These are phyloP conservation scores for Epinephelus awoara DNA, from an alignment of 2,797 vertebrate species.

Conservation along the genomic window DNA sequence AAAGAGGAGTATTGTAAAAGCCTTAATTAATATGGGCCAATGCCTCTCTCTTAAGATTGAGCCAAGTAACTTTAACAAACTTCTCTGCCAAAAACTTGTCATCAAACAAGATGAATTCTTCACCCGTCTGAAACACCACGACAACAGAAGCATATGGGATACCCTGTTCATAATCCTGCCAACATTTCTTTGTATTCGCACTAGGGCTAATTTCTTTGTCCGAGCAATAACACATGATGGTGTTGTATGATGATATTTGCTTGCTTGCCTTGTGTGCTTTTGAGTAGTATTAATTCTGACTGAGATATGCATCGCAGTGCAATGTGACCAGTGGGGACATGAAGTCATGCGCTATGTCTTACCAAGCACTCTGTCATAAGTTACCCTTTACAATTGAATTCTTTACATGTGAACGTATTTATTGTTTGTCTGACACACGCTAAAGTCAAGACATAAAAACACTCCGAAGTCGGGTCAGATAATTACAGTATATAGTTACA, in stretches of 20 bases:
- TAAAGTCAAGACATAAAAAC: neutral
- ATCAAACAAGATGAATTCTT: conserved; percentile 14
- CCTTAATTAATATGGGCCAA: conserved; percentile 8
- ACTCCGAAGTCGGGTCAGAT: conserved; percentile 9
- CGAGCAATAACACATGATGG: conserved; percentile 28
- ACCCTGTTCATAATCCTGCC: conserved; percentile 4
- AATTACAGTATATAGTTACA: neutral
- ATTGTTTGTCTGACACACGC: conserved; percentile 1
- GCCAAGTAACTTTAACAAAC: conserved; percentile 18
- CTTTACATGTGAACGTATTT: neutral
- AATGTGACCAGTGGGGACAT: conserved; percentile 11
- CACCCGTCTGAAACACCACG: conserved; percentile 5
- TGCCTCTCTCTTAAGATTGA: conserved; percentile 9
- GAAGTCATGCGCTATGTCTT: conserved; percentile 8
- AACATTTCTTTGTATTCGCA: conserved; percentile 10
- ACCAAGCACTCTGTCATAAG: conserved; percentile 10
- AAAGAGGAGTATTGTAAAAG: neutral
- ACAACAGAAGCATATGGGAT: neutral
- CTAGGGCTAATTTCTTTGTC: conserved; percentile 9
- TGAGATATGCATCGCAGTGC: neutral
- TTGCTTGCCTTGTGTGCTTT: conserved; percentile 8
- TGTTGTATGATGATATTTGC: conserved; percentile 10
- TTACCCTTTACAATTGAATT: conserved; percentile 5
- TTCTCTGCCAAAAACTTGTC: conserved; percentile 39
- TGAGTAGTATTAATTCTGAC: conserved; percentile 9